Percentiles rank a stretch among this genome's conserved stretches.
Evolutionary conservation across 2,888 invertebrate species (phyloP).

Genomic region (Teleiodes luculella): DNA sequence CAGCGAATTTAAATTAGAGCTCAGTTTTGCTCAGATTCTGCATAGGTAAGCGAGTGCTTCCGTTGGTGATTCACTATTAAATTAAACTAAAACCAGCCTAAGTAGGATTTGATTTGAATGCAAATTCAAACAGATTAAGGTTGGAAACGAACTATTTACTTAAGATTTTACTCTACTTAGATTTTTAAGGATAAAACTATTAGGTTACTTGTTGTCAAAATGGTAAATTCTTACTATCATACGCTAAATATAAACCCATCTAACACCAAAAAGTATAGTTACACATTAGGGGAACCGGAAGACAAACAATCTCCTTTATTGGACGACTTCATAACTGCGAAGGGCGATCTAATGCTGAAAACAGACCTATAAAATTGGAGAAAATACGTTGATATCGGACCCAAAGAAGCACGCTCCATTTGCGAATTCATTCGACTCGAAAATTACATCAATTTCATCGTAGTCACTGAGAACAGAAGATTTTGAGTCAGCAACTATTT

Average conservation of each 20-base stretch:
- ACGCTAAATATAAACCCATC: background rate
- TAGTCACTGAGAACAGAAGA: slow-evolving; percentile 18
- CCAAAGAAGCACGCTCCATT: slow-evolving; percentile 41
- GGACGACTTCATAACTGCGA: slow-evolving; percentile 21
- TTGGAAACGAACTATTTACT: background rate
- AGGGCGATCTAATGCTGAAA: slow-evolving; percentile 35
- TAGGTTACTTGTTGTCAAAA: no score
- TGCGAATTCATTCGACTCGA: slow-evolving; percentile 40
- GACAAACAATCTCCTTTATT: slow-evolving; percentile 31
- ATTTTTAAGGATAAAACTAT: no score
- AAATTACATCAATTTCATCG: slow-evolving; percentile 49
- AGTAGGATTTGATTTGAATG: slow-evolving; percentile 2
- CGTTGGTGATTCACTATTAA: background rate
- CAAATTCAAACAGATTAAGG: background rate
- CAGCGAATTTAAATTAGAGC: slow-evolving; percentile 39
- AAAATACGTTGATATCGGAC: slow-evolving; percentile 38
- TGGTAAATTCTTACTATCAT: no score
- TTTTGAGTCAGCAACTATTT: background rate
- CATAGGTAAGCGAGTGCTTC: slow-evolving; percentile 30
- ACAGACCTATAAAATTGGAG: slow-evolving; percentile 37
- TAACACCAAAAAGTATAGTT: background rate
- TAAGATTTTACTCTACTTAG: no score
- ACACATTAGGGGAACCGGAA: background rate
- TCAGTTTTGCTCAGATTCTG: slow-evolving; percentile 26
- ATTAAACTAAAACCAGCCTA: slow-evolving; percentile 1